Evolutionary conservation across 2,888 invertebrate genomes (phyloP).

Genomic region (Lathronympha strigana): DNA sequence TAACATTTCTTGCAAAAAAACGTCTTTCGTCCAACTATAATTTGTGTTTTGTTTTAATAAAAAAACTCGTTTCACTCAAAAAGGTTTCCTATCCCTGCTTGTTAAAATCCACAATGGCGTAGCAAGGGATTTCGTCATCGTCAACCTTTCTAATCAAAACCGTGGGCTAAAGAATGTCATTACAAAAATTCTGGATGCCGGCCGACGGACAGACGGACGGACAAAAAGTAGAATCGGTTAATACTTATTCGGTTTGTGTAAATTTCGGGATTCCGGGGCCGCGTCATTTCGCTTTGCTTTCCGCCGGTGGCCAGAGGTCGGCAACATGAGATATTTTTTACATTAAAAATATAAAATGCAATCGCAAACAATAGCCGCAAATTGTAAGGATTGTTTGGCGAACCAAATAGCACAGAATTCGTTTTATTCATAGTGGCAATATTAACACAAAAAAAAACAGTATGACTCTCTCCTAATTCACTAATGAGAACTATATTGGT

Average conservation of each 20-base stretch:
- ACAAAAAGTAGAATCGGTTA: constrained; percentile 48
- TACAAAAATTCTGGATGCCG: constrained; percentile 43
- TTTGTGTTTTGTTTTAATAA: constrained; percentile 36
- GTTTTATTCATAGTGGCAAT: no score
- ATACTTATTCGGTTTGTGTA: constrained; percentile 49
- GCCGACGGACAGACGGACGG: constrained; percentile 41
- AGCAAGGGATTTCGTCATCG: constrained; percentile 37
- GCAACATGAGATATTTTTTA: constrained; percentile 5
- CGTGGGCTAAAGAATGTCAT: constrained; percentile 42
- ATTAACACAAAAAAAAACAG: no score
- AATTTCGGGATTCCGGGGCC: constrained; percentile 45
- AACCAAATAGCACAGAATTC: no score
- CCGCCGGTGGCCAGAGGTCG: constrained; percentile 37
- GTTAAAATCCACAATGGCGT: constrained; percentile 29
- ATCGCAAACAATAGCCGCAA: no score
- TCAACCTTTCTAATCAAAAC: constrained; percentile 46
- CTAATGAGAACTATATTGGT: no score
- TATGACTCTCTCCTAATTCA: no score
- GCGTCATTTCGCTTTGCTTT: constrained; percentile 43
- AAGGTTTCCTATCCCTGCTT: background rate
- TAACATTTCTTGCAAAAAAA: constrained; percentile 26
- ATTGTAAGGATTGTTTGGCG: no score
- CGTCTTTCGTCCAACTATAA: constrained; percentile 15
- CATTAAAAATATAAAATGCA: background rate
- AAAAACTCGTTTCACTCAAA: constrained; percentile 11